Evolutionary conservation across 2,797 vertebrate species (phyloP).

Genomic region (Sarcoramphus papa): DNA sequence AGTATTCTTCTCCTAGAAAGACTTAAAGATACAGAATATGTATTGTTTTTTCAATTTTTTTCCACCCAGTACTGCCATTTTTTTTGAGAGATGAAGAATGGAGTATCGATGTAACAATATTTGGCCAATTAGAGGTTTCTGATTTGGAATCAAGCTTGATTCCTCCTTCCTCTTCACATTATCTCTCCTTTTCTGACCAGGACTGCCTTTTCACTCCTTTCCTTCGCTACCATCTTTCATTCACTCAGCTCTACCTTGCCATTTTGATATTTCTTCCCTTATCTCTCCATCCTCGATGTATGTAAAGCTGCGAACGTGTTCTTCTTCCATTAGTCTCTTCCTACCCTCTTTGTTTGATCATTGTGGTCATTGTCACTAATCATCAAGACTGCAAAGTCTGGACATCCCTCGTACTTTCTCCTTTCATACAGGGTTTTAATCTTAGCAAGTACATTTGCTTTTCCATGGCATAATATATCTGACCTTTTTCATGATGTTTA

Average conservation of each 20-base stretch:
- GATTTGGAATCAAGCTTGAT: background rate
- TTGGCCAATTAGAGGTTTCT: background rate
- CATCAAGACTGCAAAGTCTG: background rate
- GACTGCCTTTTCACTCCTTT: background rate
- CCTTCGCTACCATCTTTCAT: background rate
- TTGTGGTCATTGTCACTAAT: background rate
- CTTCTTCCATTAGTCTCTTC: background rate
- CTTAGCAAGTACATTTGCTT: background rate
- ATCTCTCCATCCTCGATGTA: no score
- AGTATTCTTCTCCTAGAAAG: background rate
- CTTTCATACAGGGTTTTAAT: background rate
- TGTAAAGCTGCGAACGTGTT: background rate
- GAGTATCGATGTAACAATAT: background rate
- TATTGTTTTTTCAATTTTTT: background rate
- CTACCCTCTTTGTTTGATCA: background rate
- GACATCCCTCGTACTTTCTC: background rate
- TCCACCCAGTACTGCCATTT: no score
- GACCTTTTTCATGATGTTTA: background rate
- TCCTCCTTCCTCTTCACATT: background rate
- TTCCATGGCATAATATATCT: background rate
- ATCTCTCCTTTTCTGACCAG: background rate
- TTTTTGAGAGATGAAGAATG: background rate
- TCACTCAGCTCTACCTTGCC: background rate
- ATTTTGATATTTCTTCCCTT: background rate
- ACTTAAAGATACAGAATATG: background rate